Evolutionary conservation across 2,113 vertebrate species (phyloP).

Genomic region (Orcinus orca): DNA sequence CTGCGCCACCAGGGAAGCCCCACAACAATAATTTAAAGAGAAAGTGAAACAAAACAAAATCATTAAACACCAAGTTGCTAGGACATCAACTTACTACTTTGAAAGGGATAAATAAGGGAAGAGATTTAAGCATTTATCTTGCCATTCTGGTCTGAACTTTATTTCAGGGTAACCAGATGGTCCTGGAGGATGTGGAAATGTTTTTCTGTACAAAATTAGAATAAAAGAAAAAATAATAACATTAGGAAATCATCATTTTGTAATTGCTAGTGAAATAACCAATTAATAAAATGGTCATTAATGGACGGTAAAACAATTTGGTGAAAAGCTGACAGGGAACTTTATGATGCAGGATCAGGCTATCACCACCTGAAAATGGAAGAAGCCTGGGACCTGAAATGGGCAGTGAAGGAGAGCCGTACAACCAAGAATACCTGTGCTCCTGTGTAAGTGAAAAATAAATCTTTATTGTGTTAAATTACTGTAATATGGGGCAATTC

Average conservation of each 20-base stretch:
- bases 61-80: background rate
- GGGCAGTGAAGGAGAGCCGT: background rate
- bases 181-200: background rate
- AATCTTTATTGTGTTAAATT: conserved; percentile 50
- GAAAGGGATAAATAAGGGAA: background rate
- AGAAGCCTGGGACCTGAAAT: background rate
- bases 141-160: conserved; percentile 42
- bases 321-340: background rate
- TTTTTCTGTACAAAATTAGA: conserved; percentile 34
- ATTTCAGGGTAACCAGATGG: conserved; percentile 38
- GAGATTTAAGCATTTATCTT: conserved; percentile 28
- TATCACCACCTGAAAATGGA: background rate
- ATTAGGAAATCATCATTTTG: conserved; percentile 21
- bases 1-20: too few relatives aligned
- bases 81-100: conserved; percentile 3
- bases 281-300: background rate
- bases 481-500: background rate
- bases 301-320: background rate
- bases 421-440: background rate
- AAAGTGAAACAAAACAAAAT: conserved; percentile 7
- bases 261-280: background rate
- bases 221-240: conserved; percentile 2
- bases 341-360: background rate
- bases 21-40: conserved; percentile 21
- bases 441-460: conserved; percentile 37